Base-by-base conservation (phyloP, 1,140 invertebrate genomes). In the Geopemphigus sp. region DNA sequence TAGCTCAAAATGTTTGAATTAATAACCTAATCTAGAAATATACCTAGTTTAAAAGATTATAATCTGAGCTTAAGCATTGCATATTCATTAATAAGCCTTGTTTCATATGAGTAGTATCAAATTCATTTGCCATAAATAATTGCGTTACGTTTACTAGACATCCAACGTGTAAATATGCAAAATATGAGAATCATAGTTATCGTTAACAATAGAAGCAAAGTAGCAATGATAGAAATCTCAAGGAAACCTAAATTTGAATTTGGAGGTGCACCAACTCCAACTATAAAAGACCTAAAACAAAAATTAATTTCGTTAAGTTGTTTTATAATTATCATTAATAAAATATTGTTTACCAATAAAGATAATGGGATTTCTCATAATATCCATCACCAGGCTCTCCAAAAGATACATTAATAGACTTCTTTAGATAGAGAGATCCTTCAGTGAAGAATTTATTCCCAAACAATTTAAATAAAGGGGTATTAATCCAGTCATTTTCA, bases 151-250 rank as follows among this genome's bases (percentile, higher is more conserved):
- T 78, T 78, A 63, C 57, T 78, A 26, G 74, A 78, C n/a, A 78
- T 63, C 74, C 74, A 78, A 78, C 74, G 74, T 29, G 47, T 78
- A 19, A 78, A 78, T 50, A 78, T 47, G 24, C 74, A 78, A 50
- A 78, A 78, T 29, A 78, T 45, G 14, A 78, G 57, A 24, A 78
- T 78, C 74, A 78, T 78, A 6, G 74, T 50, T 32, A 78, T 78
- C 19, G 39, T 78, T 4, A 78, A 63, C 39, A 78, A 12, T 61
- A 78, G 61, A 14, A 78, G 8, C 29, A 78, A 57, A 63, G 56
- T 26, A 26, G 74, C 74, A 19, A 78, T 78, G 10, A 78, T 78
- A 63, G 74, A 78, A 11, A 63, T 26, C 4, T 78, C 74, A 5
- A 78, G 57, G 12, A 78, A 78, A 61, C 74, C 74, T 10, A 78